phyloP scores from a whole-genome alignment of 2,888 invertebrate species.

The Ectobius pallidus region DNA sequence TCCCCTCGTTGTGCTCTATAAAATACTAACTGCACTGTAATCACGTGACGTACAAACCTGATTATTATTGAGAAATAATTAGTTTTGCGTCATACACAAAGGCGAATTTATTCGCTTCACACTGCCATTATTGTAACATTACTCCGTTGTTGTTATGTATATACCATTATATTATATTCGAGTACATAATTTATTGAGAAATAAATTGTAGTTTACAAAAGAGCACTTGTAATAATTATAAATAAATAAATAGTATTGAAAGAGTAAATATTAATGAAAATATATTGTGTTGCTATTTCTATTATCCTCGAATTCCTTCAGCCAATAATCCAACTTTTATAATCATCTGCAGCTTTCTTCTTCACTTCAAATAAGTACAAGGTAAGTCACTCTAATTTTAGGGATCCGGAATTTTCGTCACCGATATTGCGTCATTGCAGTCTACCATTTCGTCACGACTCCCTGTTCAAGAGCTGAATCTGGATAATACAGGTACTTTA shows the following conservation, averaged over 20 bases:
- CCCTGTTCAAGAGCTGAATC: no score
- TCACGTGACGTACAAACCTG: not conserved
- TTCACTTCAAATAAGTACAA: no score
- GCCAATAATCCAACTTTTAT: no score
- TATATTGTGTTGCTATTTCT: no score
- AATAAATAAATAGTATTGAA: not conserved
- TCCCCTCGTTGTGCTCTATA: not conserved
- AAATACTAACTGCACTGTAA: conserved; percentile 11
- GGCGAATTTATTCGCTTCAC: conserved; percentile 10
- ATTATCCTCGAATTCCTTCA: no score
- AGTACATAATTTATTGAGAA: not conserved
- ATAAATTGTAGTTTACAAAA: not conserved
- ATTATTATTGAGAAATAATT: conserved; percentile 6
- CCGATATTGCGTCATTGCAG: no score
- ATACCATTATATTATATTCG: conserved; percentile 4
- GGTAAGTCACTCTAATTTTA: no score
- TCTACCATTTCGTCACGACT: no score
- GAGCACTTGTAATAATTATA: not conserved
- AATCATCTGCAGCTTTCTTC: no score
- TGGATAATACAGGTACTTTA: no score
- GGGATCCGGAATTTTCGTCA: no score
- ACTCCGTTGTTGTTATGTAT: conserved; percentile 12
- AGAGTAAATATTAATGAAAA: no score
- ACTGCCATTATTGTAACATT: conserved; percentile 14
- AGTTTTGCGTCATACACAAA: conserved; percentile 17